Base-by-base conservation (phyloP, 2,113 vertebrate species). In the Riparia riparia region DNA sequence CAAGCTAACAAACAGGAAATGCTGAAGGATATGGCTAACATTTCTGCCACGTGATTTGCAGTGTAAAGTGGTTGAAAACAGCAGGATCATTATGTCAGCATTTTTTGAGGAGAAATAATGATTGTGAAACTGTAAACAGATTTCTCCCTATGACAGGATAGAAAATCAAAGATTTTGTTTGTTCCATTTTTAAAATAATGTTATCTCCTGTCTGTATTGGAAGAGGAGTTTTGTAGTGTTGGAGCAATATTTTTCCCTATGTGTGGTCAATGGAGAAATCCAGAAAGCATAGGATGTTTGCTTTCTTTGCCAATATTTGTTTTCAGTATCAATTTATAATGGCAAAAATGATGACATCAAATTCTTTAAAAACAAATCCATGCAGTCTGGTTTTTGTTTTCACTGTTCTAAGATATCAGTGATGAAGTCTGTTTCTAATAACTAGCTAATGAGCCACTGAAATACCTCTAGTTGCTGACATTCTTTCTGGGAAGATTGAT, bases 341-440 rank as follows among this genome's bases (percentile, higher is more conserved):
- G 31, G 68, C 70, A 93, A 86, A 91, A 89, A 44, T 0, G 2
- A 64, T 80, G 28, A 74, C 57, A 80, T 74, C 9, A 51, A 18
- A 77, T 74, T 86, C 24, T 92, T 92, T 78, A 68, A 90, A 77
- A 90, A 77, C 25, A 85, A 89, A 89, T 92, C 19, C 18, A 29
- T 92, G 41, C 51, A 84, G 47, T 66, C 64, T 90, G 58, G 1
- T 47, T 95, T 86, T 91, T 94, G 37, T 88, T 94, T 93, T 90
- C 37, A 45, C 53, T 92, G n/a, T 86, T 56, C 25, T 78, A 83
- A 74, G 56, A 29, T 86, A 86, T 45, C 56, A 86, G 28, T 77
- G 51, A 77, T 86, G 44, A 91, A 90, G 58, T 78, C 47, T 96
- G 76, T 45, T 97, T 93, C 91, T 93, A 85, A 71, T 80, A 88